These are phyloP conservation scores for Ophion slaviceki DNA, from an alignment of 2,888 invertebrate genomes.

Conservation along the genomic window DNA sequence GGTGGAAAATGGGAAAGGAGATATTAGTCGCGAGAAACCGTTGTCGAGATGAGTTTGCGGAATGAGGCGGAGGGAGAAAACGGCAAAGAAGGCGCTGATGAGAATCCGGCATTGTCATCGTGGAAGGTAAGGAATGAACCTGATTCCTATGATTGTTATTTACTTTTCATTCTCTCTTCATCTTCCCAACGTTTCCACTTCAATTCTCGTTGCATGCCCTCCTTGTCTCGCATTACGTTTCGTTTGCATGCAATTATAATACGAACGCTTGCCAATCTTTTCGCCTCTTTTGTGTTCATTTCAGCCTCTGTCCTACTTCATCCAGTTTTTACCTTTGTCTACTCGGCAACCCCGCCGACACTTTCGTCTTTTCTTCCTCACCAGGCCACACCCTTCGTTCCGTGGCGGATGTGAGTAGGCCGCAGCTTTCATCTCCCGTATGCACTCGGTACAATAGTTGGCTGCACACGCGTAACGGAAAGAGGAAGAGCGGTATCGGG, in stretches of 20 bases:
- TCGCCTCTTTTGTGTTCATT: slow-evolving; percentile 56
- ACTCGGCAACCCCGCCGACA: slow-evolving; percentile 43
- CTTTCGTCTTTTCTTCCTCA: slow-evolving; percentile 49
- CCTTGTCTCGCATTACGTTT: slow-evolving; percentile 25
- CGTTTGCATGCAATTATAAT: slow-evolving; percentile 33
- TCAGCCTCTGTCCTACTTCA: slow-evolving; percentile 61
- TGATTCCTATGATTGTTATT: slow-evolving; percentile 27
- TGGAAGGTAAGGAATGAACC: slow-evolving; percentile 9
- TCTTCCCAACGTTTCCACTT: slow-evolving; percentile 27
- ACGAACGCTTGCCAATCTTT: slow-evolving; percentile 35
- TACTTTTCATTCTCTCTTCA: slow-evolving; percentile 13
- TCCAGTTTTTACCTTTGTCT: slow-evolving; percentile 36
- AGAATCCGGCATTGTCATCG: slow-evolving; percentile 41
- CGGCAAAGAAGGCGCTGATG: slow-evolving; percentile 26
- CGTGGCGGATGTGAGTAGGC: slow-evolving; percentile 35
- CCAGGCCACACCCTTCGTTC: slow-evolving; percentile 35
- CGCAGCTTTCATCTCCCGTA: slow-evolving; percentile 34
- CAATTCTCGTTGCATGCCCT: slow-evolving; percentile 19
- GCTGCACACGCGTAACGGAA: neutral
- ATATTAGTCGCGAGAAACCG: slow-evolving; percentile 63
- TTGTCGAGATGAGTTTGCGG: slow-evolving; percentile 57
- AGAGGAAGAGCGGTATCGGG: neutral
- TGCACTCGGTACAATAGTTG: slow-evolving; percentile 13
- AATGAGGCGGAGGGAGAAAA: slow-evolving; percentile 11
- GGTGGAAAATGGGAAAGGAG: slow-evolving; percentile 52